Evolutionary conservation across 2,797 vertebrate species (phyloP), one percentile per base, ranked within the genome.

Genomic region (Aldrovandia affinis): DNA sequence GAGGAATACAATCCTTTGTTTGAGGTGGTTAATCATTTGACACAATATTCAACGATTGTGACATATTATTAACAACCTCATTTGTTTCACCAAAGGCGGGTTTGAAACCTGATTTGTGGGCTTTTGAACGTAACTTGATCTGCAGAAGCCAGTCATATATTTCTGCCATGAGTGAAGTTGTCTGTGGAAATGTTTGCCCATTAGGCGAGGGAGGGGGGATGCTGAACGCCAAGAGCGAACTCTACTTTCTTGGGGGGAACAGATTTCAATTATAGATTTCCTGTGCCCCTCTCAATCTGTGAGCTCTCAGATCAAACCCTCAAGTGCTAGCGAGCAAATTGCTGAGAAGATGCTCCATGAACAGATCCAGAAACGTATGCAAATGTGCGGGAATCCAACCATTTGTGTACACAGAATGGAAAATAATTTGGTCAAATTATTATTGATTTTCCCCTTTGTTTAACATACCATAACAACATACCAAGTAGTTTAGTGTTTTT

Each of bases 221-320:
- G 83, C 77, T 84, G 33, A 79, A 79, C 30, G 36, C 75, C 36
- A 12, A 15, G 33, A 77, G 68, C 18, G 20, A 95, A 89, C 85
- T 88, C 90, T 93, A 90, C 89, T 89, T 95, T 92, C 91, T 77
- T 93, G 88, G n/a, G 90, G 85, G 94, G 95, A 95, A 94, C 90
- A 94, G 95, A 93, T 95, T 96, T 92, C 95, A 95, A 94, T 96
- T 96, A 96, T 93, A 96, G 95, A 96, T 97, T 93, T 93, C 91
- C 92, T 88, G 86, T 93, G 89, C 94, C 91, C 88, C 87, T 91
- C 92, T 95, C 93, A 93, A 92, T 96, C 92, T 93, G 88, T 91
- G 91, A 91, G 91, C 89, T 88, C 83, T 87, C 87, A 92, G 91
- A 94, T 94, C 93, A 92, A 90, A 90, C 91, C 89, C 86, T 91